phyloP scores from a whole-genome alignment of 2,113 vertebrate species.

The Lagopus leucura region DNA sequence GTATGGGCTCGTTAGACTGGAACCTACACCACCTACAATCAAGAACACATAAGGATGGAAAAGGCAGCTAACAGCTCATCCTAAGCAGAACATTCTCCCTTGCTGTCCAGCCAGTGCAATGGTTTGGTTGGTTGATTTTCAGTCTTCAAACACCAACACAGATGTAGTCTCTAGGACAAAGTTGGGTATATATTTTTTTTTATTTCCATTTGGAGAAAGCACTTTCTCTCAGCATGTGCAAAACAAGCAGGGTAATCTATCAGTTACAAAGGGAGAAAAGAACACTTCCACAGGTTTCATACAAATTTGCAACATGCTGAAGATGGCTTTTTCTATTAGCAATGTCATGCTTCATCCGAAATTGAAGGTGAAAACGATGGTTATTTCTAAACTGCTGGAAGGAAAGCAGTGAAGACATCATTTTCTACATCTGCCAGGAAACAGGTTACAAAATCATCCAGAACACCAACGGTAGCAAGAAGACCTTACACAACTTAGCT shows the following conservation, averaged over 20 bases:
- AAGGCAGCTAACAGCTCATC: not conserved
- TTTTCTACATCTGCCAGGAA: not conserved
- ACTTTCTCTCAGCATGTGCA: not conserved
- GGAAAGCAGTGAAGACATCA: not conserved
- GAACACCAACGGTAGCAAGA: not conserved
- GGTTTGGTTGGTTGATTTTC: not conserved
- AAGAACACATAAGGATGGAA: not conserved
- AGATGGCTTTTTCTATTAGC: not conserved
- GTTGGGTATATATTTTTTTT: not conserved
- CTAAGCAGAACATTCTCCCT: not conserved
- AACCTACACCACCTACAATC: conserved; percentile 47
- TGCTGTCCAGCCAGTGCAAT: not conserved
- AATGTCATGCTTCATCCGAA: not conserved
- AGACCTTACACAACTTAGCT: not conserved
- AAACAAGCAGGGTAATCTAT: not conserved
- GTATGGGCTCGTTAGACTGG: conserved; percentile 28
- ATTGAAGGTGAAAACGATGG: not conserved
- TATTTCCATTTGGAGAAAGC: not conserved
- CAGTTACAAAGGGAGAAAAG: not conserved
- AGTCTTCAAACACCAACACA: not conserved
- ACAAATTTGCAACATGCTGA: not conserved
- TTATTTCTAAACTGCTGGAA: not conserved
- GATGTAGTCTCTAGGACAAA: not conserved
- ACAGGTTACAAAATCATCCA: conserved; percentile 17
- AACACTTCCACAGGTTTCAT: not conserved